Evolutionary conservation across 2,113 vertebrate genomes (phyloP).

Genomic region (Labeo catla): DNA sequence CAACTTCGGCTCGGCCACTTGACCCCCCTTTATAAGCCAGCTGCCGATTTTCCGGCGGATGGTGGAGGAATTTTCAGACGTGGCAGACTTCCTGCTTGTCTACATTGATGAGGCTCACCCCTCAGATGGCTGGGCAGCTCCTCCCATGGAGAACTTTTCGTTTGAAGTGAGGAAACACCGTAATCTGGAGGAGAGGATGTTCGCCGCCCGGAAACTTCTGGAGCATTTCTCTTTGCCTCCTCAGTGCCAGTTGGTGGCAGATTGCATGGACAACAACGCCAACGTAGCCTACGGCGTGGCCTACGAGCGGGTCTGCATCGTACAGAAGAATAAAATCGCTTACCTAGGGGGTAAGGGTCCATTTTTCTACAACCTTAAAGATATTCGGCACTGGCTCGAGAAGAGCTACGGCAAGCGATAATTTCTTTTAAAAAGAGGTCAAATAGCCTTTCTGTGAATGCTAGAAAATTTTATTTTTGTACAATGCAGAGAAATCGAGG

Average conservation of each 20-base stretch:
- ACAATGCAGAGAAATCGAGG: conserved; percentile 38
- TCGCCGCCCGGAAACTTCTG: conserved; percentile 86
- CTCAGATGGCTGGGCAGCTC: conserved; percentile 92
- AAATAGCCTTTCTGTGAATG: conserved; percentile 26
- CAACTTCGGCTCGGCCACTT: conserved; percentile 97
- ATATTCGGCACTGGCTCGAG: conserved; percentile 91
- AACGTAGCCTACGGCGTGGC: conserved; percentile 94
- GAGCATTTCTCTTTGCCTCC: conserved; percentile 89
- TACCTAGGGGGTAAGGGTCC: conserved; percentile 96
- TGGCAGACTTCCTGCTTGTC: conserved; percentile 95
- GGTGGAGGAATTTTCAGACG: conserved; percentile 92
- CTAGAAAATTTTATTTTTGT: conserved; percentile 54
- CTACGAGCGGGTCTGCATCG: conserved; percentile 93
- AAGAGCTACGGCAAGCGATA: conserved; percentile 85
- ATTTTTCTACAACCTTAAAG: conserved; percentile 92
- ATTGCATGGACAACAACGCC: conserved; percentile 97
- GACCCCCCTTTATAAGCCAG: conserved; percentile 95
- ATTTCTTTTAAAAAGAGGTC: conserved; percentile 55
- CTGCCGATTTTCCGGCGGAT: conserved; percentile 91
- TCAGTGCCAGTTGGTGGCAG: conserved; percentile 91
- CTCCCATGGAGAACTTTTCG: conserved; percentile 81
- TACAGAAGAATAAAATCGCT: conserved; percentile 90
- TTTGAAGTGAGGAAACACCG: conserved; percentile 90
- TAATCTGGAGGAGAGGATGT: conserved; percentile 88
- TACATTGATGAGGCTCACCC: conserved; percentile 99